Evolutionary conservation across 2,888 invertebrate genomes (phyloP).

Genomic region (Onthophagus sagittarius): DNA sequence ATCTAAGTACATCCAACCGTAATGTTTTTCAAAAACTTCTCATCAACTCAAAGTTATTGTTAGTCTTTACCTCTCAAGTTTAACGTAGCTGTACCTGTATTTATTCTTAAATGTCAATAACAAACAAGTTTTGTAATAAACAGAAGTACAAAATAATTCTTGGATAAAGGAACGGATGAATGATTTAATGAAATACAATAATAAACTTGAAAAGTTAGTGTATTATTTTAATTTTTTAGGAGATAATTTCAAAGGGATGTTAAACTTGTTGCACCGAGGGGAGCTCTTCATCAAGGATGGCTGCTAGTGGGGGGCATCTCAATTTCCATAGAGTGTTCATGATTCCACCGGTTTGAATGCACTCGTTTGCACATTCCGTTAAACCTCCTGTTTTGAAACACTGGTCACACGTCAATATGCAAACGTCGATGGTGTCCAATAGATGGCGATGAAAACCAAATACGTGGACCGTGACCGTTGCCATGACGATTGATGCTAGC

Average conservation of each 20-base stretch:
- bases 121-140: too few relatives aligned
- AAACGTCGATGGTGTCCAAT: constrained; percentile 37
- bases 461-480: constrained; percentile 15
- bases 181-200: too few relatives aligned
- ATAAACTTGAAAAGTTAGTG: background rate
- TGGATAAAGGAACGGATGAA: too few relatives aligned
- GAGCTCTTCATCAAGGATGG: constrained; percentile 7
- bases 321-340: constrained; percentile 32
- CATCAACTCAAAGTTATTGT: too few relatives aligned
- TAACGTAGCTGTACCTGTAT: too few relatives aligned
- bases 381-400: constrained; percentile 36
- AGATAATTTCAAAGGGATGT: background rate
- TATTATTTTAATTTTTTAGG: background rate
- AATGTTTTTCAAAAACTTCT: too few relatives aligned
- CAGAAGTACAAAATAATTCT: too few relatives aligned
- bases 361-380: constrained; percentile 39
- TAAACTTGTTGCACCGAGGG: constrained; percentile 28
- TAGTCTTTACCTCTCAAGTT: too few relatives aligned
- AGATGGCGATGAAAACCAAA: constrained; percentile 21
- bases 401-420: constrained; percentile 37
- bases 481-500: constrained; percentile 3
- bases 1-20: too few relatives aligned
- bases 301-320: constrained; percentile 32
- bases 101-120: too few relatives aligned
- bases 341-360: constrained; percentile 33